Base-by-base conservation (phyloP, 1,140 invertebrate genomes). In the Cyphomyrmex costatus region DNA sequence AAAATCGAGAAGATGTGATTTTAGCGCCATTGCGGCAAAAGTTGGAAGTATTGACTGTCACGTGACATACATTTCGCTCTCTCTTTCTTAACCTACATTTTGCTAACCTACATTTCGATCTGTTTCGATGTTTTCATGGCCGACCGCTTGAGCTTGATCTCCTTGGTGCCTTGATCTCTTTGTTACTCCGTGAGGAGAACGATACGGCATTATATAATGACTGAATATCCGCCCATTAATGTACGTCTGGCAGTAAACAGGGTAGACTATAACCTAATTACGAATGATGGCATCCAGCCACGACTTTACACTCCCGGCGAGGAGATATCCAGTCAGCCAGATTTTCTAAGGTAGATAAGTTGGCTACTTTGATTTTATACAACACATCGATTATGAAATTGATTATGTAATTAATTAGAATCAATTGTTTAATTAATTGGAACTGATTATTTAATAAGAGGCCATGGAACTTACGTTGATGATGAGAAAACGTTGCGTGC, bases 381-480 rank as follows among this genome's bases (percentile, higher is more conserved):
- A 53, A 77, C 74, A 86, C 7, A 65, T n/a, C 88, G 8, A 24
- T 60, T 77, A 24, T 19, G 7, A n/a, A 58, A 61, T 65, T 65
- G 14, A 51, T 10, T 60, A 58, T 56, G 4, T 68, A 68, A 56
- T 56, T 10, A 27, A 36, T 8, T 53, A 66, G 74, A 66, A 76
- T 33, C 73, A 49, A 16, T 36, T 24, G 10, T 51, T 49, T 36
- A 68, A 90, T 94, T 73, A 49, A 3, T 36, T 42, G 8, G 8
- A 58, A 33, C 66, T 65, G 14, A 53, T 12, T 66, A 71, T 58
- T 10, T 78, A 71, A 71, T 58, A 68, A 60, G 99, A 93, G 99
- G 99, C 8, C 99, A 99, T 96, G 99, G 99, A 60, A 99, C 99
- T 0, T 99, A 98, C 92, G 96, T 97, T 61, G 95, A 96, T 74